These are phyloP conservation scores for Hoplodrina blanda DNA, from an alignment of 2,888 invertebrate species.

Conservation along the genomic window DNA sequence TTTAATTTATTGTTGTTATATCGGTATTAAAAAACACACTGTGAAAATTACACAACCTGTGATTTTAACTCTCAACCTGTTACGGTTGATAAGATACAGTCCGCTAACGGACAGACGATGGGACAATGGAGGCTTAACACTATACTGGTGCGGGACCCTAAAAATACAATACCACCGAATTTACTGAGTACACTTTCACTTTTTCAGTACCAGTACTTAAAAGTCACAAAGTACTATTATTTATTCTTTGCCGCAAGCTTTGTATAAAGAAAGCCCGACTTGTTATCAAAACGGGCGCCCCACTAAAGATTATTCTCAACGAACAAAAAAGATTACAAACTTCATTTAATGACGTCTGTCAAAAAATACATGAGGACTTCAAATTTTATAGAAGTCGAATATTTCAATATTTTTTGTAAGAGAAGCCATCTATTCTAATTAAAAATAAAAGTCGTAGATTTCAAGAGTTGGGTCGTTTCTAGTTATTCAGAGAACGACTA, in stretches of 20 bases:
- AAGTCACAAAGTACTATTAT: conserved; percentile 18
- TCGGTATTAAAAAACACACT: too few relatives aligned
- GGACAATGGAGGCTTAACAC: too few relatives aligned
- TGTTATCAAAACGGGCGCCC: conserved; percentile 26
- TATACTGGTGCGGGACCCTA: too few relatives aligned
- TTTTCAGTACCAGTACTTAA: conserved; percentile 8
- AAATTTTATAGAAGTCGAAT: conserved; percentile 24
- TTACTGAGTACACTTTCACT: conserved; percentile 6
- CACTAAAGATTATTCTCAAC: conserved; percentile 11
- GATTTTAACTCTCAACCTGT: too few relatives aligned
- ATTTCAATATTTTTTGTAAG: conserved; percentile 23
- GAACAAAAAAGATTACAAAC: conserved; percentile 32
- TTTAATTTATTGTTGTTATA: too few relatives aligned
- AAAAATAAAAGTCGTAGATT: conserved; percentile 32
- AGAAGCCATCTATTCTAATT: conserved; percentile 48
- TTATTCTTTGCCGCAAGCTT: conserved; percentile 14
- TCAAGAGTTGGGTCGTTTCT: conserved; percentile 19
- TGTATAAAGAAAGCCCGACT: conserved; percentile 23
- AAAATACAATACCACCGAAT: conserved; percentile 14
- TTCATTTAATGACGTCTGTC: conserved; percentile 42
- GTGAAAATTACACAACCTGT: too few relatives aligned
- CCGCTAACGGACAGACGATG: too few relatives aligned
- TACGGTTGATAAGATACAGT: too few relatives aligned
- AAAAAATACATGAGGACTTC: conserved; percentile 26
- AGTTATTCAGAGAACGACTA: conserved; percentile 5